Evolutionary conservation across 2,113 vertebrate genomes (phyloP).

Genomic region (Peromyscus maniculatus): DNA sequence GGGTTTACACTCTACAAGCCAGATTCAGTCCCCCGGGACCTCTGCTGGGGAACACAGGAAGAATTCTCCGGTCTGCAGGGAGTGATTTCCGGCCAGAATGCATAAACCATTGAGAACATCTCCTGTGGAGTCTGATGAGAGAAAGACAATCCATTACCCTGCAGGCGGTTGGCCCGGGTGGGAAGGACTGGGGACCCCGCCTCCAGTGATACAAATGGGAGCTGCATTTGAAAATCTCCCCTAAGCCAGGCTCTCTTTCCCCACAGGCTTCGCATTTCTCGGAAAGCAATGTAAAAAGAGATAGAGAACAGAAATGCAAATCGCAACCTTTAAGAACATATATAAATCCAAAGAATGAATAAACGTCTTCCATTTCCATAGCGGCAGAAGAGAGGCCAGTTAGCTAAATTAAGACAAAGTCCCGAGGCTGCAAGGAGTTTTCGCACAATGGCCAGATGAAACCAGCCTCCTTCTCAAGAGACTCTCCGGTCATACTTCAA

Average conservation of each 20-base stretch:
- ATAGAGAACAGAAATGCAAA: conserved; percentile 66
- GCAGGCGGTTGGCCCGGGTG: conserved; percentile 43
- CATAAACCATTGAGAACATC: conserved; percentile 73
- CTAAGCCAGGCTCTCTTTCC: conserved; percentile 57
- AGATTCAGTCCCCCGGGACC: conserved; percentile 64
- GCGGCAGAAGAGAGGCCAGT: not conserved
- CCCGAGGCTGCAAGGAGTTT: not conserved
- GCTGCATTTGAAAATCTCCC: conserved; percentile 44
- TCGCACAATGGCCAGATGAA: not conserved
- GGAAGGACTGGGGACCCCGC: not conserved
- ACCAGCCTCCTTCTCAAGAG: conserved; percentile 30
- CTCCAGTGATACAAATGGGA: conserved; percentile 36
- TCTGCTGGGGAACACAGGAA: conserved; percentile 68
- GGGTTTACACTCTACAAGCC: conserved; percentile 74
- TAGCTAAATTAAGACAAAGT: conserved; percentile 9
- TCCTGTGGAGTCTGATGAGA: conserved; percentile 67
- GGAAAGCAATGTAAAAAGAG: conserved; percentile 55
- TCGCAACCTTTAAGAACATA: conserved; percentile 69
- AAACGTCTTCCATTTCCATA: conserved; percentile 57
- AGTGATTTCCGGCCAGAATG: conserved; percentile 68
- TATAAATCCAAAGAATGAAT: conserved; percentile 64
- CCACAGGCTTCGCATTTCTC: conserved; percentile 66
- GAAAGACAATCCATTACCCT: conserved; percentile 66
- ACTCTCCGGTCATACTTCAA: conserved; percentile 60
- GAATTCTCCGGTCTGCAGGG: conserved; percentile 63